These are phyloP conservation scores for Hydropotes inermis DNA, from an alignment of 2,113 vertebrate species.

Conservation along the genomic window DNA sequence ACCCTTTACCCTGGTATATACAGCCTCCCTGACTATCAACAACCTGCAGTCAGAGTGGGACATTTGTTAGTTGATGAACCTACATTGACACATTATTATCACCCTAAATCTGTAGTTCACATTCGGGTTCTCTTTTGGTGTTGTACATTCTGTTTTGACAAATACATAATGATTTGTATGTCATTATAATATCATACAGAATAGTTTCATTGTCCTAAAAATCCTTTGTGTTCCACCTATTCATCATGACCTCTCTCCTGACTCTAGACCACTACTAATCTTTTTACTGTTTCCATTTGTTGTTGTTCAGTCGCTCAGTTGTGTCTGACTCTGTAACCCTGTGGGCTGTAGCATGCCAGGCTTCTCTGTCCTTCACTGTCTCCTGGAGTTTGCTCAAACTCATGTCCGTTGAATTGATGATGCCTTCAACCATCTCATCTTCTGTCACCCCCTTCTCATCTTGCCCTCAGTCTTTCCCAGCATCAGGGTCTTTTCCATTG, in stretches of 20 bases:
- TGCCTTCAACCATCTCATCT: background rate
- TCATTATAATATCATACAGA: background rate
- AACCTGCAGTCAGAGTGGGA: background rate
- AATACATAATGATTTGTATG: background rate
- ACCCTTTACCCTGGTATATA: background rate
- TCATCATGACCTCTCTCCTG: background rate
- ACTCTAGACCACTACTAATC: background rate
- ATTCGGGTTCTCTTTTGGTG: background rate
- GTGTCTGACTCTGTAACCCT: background rate
- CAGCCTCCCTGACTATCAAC: background rate
- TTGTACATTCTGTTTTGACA: background rate
- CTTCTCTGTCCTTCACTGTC: background rate
- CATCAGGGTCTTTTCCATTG: background rate
- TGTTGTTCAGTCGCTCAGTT: background rate
- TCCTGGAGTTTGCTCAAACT: background rate
- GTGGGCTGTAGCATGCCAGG: background rate
- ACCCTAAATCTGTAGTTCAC: background rate
- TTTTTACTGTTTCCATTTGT: background rate
- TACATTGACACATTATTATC: background rate
- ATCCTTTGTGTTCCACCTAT: background rate
- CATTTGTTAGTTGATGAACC: background rate
- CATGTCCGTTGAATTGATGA: background rate
- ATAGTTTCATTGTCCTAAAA: background rate
- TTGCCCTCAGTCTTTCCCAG: background rate
- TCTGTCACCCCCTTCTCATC: background rate